Base-by-base conservation (phyloP, 2,797 vertebrate genomes). In the Hafferia zeledoni region DNA sequence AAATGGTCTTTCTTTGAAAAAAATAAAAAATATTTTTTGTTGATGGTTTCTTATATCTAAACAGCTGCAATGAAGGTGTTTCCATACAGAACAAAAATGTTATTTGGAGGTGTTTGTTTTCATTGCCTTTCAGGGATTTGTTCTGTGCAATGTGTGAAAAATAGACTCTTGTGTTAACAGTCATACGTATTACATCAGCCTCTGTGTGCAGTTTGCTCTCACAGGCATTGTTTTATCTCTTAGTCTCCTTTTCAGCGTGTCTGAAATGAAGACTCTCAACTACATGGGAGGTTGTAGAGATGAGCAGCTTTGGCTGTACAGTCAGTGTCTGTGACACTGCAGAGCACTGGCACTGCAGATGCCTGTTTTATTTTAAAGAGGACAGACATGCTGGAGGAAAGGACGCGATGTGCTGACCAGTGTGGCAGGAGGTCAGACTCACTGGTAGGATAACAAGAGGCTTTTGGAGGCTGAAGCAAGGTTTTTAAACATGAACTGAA, bases 361-460 rank as follows among this genome's bases (percentile, higher is more conserved):
- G 23, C 57, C 63, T 31, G 43, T 39, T 75, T 78, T n/a, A n/a
- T 0, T 3, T 64, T 37, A 64, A 81, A 56, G 59, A 71, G 37
- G 20, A 37, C 0, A 0, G 13, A 59, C 0, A 0, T 2, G 10
- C 70, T 55, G 39, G n/a, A 82, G 61, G 25, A 87, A 57, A 55
- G 70, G 59, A 89, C 61, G 20, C 0, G 0, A 27, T 70, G 70
- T 80, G 50, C 90, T 93, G 74, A 52, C 59, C 68, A 31, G 39
- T 16, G 67, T 56, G 80, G 52, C 55, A 49, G 70, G 59, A 90
- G 85, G 67, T 88, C 55, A 3, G 10, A 12, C 65, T 68, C 30
- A 1, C 57, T 33, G 53, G 60, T 16, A 60, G 57, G 25, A 65
- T 72, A 72, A 82, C 22, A 86, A 30, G 23, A 83, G 35, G 3